Percentiles rank a stretch among this genome's conserved stretches.
These are phyloP conservation scores for Drosophila ustulata DNA, from an alignment of 2,888 invertebrate species.

Conservation along the genomic window DNA sequence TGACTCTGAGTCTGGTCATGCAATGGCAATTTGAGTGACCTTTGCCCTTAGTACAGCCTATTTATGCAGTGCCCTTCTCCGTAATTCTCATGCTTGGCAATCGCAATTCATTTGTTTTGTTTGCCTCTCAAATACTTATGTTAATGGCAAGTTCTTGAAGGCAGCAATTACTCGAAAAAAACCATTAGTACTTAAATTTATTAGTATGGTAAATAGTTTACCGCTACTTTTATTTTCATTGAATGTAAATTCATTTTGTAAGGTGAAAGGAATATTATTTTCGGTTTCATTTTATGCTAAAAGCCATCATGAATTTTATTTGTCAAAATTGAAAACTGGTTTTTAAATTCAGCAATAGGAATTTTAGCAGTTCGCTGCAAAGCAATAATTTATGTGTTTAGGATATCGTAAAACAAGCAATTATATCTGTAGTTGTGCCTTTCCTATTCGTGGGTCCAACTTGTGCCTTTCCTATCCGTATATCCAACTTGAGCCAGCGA, in stretches of 20 bases:
- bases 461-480: background rate
- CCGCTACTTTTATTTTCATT: background rate
- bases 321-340: no score
- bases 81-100: slow-evolving; percentile 16
- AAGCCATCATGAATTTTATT: background rate
- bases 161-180: background rate
- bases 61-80: slow-evolving; percentile 1
- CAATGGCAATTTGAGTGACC: slow-evolving; percentile 25
- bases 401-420: background rate
- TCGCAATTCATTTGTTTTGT: slow-evolving; percentile 8
- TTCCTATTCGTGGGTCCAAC: no score
- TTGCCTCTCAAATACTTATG: background rate
- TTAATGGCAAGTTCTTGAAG: background rate
- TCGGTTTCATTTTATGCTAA: background rate
- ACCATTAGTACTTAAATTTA: background rate
- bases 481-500: slow-evolving; percentile 1
- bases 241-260: background rate
- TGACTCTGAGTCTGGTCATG: slow-evolving; percentile 14
- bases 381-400: background rate
- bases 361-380: no score
- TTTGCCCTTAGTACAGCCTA: slow-evolving; percentile 8
- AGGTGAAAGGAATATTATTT: background rate
- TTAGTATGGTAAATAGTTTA: background rate
- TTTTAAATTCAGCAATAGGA: no score
- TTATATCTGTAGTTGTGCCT: background rate